These are phyloP conservation scores for Narcine bancroftii DNA, from an alignment of 2,113 vertebrate species.

Conservation along the genomic window DNA sequence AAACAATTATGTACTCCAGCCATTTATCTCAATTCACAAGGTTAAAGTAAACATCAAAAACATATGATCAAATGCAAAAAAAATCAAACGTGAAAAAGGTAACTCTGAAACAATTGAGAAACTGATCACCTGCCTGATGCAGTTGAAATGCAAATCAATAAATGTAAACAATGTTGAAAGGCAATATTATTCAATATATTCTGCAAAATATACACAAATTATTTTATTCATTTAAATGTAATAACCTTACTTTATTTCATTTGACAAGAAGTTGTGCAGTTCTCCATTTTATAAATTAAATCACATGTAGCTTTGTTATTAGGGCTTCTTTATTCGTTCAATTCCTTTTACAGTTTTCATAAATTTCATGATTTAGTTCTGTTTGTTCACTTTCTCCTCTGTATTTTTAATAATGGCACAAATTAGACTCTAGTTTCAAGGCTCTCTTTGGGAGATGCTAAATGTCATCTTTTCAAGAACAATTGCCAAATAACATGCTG, in stretches of 20 bases:
- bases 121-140: slow-evolving; percentile 5
- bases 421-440: slow-evolving; percentile 36
- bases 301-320: neutral
- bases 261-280: neutral
- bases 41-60: slow-evolving; percentile 1
- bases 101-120: neutral
- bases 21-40: neutral
- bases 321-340: neutral
- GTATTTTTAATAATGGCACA: slow-evolving; percentile 37
- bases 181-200: neutral
- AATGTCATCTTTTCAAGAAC: slow-evolving; percentile 38
- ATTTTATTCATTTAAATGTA: neutral
- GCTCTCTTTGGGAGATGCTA: slow-evolving; percentile 35
- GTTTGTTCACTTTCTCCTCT: slow-evolving; percentile 4
- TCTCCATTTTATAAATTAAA: neutral
- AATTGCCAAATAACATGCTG: slow-evolving; percentile 53
- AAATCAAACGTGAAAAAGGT: neutral
- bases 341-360: slow-evolving; percentile 14
- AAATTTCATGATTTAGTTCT: slow-evolving; percentile 8
- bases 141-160: neutral
- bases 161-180: neutral
- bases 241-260: neutral
- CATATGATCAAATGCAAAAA: slow-evolving; percentile 5
- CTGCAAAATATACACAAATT: neutral
- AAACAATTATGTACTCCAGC: neutral